These are phyloP conservation scores for Chloroceryle inda DNA, from an alignment of 2,797 vertebrate genomes.

Conservation along the genomic window DNA sequence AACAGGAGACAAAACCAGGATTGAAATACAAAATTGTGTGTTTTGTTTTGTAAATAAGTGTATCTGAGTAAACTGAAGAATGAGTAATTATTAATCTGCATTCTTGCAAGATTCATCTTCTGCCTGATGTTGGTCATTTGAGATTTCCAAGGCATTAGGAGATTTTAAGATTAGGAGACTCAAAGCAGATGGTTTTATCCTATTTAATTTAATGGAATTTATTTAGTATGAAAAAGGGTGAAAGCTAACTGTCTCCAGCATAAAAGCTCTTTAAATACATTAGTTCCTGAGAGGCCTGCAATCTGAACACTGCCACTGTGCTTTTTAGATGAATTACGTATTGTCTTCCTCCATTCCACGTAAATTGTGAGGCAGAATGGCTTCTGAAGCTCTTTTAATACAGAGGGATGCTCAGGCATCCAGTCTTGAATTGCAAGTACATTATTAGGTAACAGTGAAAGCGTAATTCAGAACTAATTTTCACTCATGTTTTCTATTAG, in stretches of 20 bases:
- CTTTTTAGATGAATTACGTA: conserved; percentile 75
- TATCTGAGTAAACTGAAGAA: neutral
- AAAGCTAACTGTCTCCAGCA: conserved; percentile 78
- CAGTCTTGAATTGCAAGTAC: neutral
- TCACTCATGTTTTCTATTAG: neutral
- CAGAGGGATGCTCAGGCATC: neutral
- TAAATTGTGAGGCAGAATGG: neutral
- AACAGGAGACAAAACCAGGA: neutral
- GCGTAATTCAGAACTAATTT: neutral
- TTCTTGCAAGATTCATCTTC: conserved; percentile 9
- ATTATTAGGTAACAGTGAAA: neutral
- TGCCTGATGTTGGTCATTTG: conserved; percentile 56
- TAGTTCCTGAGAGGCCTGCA: conserved; percentile 74
- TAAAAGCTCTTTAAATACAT: conserved; percentile 82
- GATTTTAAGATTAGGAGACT: conserved; percentile 43
- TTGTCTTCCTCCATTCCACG: conserved; percentile 61
- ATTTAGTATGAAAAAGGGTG: conserved; percentile 73
- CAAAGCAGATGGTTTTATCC: conserved; percentile 73
- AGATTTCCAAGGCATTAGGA: conserved; percentile 67
- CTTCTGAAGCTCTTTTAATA: conserved; percentile 9
- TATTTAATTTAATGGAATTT: conserved; percentile 79
- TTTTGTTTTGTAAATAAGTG: neutral
- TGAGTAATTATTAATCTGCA: neutral
- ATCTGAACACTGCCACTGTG: conserved; percentile 40
- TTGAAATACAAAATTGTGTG: neutral